These are phyloP conservation scores for Piezodorus guildinii DNA, from an alignment of 1,140 invertebrate species.

Conservation along the genomic window DNA sequence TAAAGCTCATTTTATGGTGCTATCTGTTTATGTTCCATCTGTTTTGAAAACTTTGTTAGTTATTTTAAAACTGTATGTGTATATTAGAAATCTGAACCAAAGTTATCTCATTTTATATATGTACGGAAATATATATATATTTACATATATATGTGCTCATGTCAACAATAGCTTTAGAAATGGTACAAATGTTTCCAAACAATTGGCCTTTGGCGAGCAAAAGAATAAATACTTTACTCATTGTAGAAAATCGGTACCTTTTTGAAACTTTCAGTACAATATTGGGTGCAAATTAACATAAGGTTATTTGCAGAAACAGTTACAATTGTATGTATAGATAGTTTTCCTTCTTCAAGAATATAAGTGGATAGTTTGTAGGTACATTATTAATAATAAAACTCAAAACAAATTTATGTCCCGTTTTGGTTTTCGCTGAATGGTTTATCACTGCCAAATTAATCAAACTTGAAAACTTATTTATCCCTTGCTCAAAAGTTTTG, in stretches of 20 bases:
- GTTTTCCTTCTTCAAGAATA: conserved; percentile 4
- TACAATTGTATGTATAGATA: conserved; percentile 12
- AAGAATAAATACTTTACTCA: conserved; percentile 13
- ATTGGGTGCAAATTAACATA: conserved; percentile 19
- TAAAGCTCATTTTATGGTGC: conserved; percentile 13
- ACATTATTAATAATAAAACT: not conserved
- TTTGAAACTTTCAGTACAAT: conserved; percentile 21
- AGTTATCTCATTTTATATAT: conserved; percentile 7
- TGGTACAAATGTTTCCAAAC: conserved; percentile 19
- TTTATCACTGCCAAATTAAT: conserved; percentile 11
- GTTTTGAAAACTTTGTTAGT: not conserved
- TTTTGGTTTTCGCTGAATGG: not conserved
- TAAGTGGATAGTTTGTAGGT: conserved; percentile 1
- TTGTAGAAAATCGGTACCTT: conserved; percentile 11
- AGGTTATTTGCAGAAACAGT: not conserved
- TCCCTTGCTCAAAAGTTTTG: conserved; percentile 11
- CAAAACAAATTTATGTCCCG: not conserved
- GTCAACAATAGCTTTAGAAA: conserved; percentile 24
- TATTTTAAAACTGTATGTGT: conserved; percentile 9
- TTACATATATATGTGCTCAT: conserved; percentile 11
- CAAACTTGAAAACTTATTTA: not conserved
- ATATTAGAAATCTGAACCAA: conserved; percentile 6
- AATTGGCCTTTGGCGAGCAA: conserved; percentile 15
- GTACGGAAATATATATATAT: not conserved
- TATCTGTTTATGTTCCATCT: conserved; percentile 3